phyloP scores from a whole-genome alignment of 2,797 vertebrate species.

The Melanotaenia pygmaea region DNA sequence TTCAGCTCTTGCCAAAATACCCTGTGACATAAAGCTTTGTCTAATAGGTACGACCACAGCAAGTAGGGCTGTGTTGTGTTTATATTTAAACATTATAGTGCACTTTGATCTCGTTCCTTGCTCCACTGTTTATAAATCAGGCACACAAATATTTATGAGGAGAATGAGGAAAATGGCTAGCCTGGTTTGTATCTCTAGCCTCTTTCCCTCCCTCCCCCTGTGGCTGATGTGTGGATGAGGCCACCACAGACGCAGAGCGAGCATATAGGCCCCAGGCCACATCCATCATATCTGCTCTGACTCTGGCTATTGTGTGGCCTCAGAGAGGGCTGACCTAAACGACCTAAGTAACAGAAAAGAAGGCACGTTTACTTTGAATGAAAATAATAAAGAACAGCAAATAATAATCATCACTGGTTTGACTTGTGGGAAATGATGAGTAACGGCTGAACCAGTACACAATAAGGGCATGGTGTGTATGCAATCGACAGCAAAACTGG shows the following conservation, averaged over 20 bases:
- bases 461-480: background rate
- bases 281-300: constrained; percentile 79
- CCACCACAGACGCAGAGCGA: constrained; percentile 70
- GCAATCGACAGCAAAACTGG: constrained; percentile 11
- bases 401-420: constrained; percentile 17
- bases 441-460: background rate
- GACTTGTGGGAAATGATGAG: constrained; percentile 3
- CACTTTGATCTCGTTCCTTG: constrained; percentile 82
- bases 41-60: constrained; percentile 73
- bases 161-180: constrained; percentile 81
- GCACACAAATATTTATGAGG: constrained; percentile 87
- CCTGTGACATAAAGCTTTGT: constrained; percentile 72
- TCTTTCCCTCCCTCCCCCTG: constrained; percentile 54
- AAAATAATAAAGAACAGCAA: constrained; percentile 6
- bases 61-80: constrained; percentile 67
- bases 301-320: constrained; percentile 71
- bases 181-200: constrained; percentile 83
- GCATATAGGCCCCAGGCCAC: constrained; percentile 74
- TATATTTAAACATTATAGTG: constrained; percentile 80
- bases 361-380: constrained; percentile 18
- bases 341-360: constrained; percentile 33
- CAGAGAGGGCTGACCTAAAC: constrained; percentile 46
- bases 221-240: constrained; percentile 77
- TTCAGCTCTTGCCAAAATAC: constrained; percentile 74
- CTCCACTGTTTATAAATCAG: constrained; percentile 85